phyloP scores from a whole-genome alignment of 2,797 vertebrate species.

The Ctenosaura bakeri region DNA sequence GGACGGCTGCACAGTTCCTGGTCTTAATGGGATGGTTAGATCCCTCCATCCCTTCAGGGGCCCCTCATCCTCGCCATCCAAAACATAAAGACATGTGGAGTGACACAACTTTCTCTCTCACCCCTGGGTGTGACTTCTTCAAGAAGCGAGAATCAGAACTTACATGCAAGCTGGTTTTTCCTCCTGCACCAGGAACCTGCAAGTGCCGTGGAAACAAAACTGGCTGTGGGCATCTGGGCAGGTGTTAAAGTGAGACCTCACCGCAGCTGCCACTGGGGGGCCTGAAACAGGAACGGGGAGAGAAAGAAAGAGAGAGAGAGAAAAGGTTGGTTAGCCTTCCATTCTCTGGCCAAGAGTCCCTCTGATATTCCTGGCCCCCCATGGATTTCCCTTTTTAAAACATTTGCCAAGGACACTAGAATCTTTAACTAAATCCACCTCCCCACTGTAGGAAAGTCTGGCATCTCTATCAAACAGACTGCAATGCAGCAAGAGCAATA shows the following conservation, averaged over 20 bases:
- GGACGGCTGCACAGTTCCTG: no score
- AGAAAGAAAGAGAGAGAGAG: not conserved
- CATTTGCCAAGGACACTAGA: not conserved
- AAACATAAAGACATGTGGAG: not conserved
- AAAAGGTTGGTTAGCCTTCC: not conserved
- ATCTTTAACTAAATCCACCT: not conserved
- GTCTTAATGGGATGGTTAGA: no score
- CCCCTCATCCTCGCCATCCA: not conserved
- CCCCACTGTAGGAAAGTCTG: no score
- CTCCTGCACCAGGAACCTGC: slow-evolving; percentile 93
- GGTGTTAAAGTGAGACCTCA: slow-evolving; percentile 91
- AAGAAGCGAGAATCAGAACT: slow-evolving; percentile 72
- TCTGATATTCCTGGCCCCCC: not conserved
- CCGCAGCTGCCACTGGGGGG: slow-evolving; percentile 90
- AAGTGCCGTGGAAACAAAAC: slow-evolving; percentile 96
- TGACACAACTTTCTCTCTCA: not conserved
- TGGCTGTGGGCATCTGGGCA: slow-evolving; percentile 92
- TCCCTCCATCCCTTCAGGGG: not conserved
- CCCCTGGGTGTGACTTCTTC: not conserved
- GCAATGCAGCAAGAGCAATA: no score
- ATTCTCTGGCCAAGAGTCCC: rapidly evolving
- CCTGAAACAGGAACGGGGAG: slow-evolving; percentile 36
- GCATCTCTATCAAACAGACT: no score
- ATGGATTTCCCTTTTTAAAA: no score
- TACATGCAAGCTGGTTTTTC: slow-evolving; percentile 93